A percentile compares a stretch with the other conserved stretches of the same genome.
phyloP scores from a whole-genome alignment of 2,797 vertebrate genomes.

The Cossypha polioptera region DNA sequence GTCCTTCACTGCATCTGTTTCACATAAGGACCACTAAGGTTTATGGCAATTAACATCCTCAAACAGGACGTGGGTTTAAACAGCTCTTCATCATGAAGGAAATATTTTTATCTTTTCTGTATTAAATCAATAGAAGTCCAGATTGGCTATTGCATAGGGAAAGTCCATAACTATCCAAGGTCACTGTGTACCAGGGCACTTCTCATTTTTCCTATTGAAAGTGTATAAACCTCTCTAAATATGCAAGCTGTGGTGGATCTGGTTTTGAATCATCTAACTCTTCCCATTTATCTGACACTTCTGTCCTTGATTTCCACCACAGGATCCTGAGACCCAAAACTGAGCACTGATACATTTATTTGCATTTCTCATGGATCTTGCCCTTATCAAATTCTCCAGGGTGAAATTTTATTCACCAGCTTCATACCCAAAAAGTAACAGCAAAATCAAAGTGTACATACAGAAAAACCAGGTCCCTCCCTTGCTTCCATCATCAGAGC shows the following conservation, averaged over 20 bases:
- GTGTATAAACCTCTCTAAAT: not conserved
- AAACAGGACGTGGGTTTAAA: not conserved
- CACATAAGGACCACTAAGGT: not conserved
- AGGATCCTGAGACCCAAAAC: not conserved
- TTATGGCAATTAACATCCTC: not conserved
- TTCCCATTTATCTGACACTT: not conserved
- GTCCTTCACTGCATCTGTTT: not conserved
- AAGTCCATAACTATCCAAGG: not conserved
- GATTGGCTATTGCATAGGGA: not conserved
- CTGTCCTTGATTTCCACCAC: not conserved
- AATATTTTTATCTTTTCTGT: not conserved
- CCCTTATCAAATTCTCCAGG: not conserved
- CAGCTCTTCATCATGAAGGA: not conserved
- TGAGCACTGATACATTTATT: fast-evolving
- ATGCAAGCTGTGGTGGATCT: not conserved
- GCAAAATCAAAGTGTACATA: not conserved
- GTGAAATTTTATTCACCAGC: not conserved
- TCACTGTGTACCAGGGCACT: not conserved
- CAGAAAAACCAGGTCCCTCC: not conserved
- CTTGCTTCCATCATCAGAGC: not conserved
- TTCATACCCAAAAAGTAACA: not conserved
- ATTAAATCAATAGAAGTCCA: not conserved
- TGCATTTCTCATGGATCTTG: not conserved
- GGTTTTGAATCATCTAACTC: not conserved
- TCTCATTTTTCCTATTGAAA: not conserved